Base-by-base conservation (phyloP, 2,888 invertebrate genomes). In the Imbricaverruca yamaguchii region DNA sequence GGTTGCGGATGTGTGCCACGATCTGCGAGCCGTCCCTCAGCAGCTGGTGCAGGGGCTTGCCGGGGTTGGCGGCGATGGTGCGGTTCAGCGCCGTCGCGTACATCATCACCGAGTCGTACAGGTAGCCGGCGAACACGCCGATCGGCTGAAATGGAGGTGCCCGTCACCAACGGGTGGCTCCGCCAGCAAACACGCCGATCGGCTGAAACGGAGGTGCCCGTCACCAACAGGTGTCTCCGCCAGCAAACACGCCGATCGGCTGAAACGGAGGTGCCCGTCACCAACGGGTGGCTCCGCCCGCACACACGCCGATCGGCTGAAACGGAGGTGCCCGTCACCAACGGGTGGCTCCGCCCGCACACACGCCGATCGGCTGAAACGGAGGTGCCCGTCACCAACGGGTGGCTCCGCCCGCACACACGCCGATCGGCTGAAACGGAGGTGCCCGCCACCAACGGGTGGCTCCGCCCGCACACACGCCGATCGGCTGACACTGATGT, bases 41-140 rank as follows among this genome's bases (percentile, higher is more conserved):
- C 84, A 95, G 90, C 84, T 90, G 23, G 11, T 15, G n/a, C 23
- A 59, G 57, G 15, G 79, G 57, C 56, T 23, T 25, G n/a, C 25
- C 25, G 6, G 79, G 79, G 82, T 90, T 88, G 15, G 86, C 85
- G 82, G 96, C 88, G 53, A 83, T 83, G 78, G 95, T 89, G 85
- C 92, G 90, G 85, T 95, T 91, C 84, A 97, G 89, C 1, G 97
- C 97, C 84, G 90, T 90, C 53, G 97, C 96, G 87, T 98, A 98
- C 61, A 98, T 89, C 87, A 92, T 92, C 67, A 98, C 94, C 1
- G 98, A 95, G 89, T 98, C 98, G 88, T 97, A 98, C 84, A 96
- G 90, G 88, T 97, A 96, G 77, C 95, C 96, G 82, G 97, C 97
- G 23, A 83, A 82, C 77, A 82, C 82, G 80, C 82, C 65, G 74